Evolutionary conservation across 2,888 invertebrate species (phyloP), one percentile per base, ranked within the genome.

Genomic region (Mayetiola destructor): DNA sequence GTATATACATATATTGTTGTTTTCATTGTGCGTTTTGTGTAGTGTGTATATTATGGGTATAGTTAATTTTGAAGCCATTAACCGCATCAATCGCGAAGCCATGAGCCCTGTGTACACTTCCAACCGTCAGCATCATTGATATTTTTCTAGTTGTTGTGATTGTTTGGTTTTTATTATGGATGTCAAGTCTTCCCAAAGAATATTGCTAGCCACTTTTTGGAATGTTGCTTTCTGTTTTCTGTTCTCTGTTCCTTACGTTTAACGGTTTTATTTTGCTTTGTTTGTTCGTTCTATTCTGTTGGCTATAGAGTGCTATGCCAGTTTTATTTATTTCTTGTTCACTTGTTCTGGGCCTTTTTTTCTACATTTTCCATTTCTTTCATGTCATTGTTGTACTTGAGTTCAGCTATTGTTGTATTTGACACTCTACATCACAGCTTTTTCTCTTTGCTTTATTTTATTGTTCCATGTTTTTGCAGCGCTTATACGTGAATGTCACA

Each of bases 61-160:
- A n/a, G n/a, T 21, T 21, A 42, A 42, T 42, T 42, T 42, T 42
- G 23, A 42, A 42, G 42, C 42, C 23, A 42, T 42, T 42, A 42
- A 42, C 42, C 42, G 23, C 42, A 42, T 42, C 42, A 42, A 42
- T 42, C 42, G 23, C 23, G 42, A 21, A n/a, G n/a, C n/a, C n/a
- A n/a, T n/a, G n/a, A n/a, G n/a, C n/a, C n/a, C n/a, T n/a, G n/a
- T 42, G 23, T 23, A 42, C 23, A 42, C 42, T 42, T 42, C 23
- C 21, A 42, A 42, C 23, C 42, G 23, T 42, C 23, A 12, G 14
- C 21, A 23, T 42, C 23, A 12, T 42, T 42, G 42, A 42, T 23
- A 42, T 42, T 42, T 42, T 23, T 21, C 42, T 42, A 23, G 23
- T 42, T 42, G 42, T 23, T 42, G 42, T 42, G 21, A 42, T 42